Evolutionary conservation across 2,888 invertebrate genomes (phyloP).

Genomic region (Watsonalla cultraria): DNA sequence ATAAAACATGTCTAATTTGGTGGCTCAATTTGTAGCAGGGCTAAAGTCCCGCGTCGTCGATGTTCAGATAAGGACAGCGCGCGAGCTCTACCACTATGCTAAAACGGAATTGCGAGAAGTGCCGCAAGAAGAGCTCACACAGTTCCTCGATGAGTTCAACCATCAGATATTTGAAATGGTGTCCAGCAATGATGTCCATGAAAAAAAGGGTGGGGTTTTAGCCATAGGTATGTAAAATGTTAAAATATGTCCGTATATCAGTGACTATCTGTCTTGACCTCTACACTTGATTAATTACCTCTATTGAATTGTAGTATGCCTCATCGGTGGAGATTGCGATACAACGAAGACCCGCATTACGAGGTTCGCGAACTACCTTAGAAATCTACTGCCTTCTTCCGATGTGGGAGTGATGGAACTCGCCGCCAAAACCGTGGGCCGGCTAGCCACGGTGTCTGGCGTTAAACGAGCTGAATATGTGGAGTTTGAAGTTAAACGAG

Average conservation of each 20-base stretch:
- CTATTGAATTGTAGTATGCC: slow-evolving; percentile 83
- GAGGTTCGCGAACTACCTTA: slow-evolving; percentile 94
- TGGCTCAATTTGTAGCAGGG: slow-evolving; percentile 90
- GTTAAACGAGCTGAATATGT: slow-evolving; percentile 97
- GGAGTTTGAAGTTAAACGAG: slow-evolving; percentile 97
- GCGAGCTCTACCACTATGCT: slow-evolving; percentile 93
- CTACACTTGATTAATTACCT: no score
- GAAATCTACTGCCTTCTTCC: slow-evolving; percentile 92
- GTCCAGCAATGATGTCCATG: slow-evolving; percentile 93
- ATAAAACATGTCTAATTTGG: slow-evolving; percentile 72
- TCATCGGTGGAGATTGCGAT: slow-evolving; percentile 95
- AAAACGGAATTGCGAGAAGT: slow-evolving; percentile 94
- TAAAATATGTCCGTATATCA: background rate
- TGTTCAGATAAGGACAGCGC: slow-evolving; percentile 89
- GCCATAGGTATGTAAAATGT: slow-evolving; percentile 85
- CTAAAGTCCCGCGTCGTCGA: slow-evolving; percentile 94
- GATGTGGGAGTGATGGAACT: slow-evolving; percentile 97
- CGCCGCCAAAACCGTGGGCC: slow-evolving; percentile 96
- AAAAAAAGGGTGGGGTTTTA: slow-evolving; percentile 96
- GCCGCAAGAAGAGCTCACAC: slow-evolving; percentile 92
- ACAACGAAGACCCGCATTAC: slow-evolving; percentile 94
- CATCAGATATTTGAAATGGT: slow-evolving; percentile 98
- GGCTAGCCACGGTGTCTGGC: slow-evolving; percentile 93
- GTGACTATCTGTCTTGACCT: no score
- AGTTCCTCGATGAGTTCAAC: slow-evolving; percentile 96